phyloP scores from a whole-genome alignment of 2,797 vertebrate genomes.

The Tragopan temminckii region DNA sequence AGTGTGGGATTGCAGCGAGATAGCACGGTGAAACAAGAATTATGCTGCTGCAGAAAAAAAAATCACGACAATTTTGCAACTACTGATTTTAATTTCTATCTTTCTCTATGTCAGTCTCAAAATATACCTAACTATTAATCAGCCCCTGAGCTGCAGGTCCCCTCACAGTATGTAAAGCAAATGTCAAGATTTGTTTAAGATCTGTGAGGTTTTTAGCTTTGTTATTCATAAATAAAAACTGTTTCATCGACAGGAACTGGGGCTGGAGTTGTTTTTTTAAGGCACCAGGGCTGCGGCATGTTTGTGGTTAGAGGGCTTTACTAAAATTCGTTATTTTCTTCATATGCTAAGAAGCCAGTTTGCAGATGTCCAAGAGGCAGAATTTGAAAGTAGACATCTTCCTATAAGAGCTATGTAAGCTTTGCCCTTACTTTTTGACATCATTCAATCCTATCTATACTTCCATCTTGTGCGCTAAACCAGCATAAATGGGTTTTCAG shows the following conservation, averaged over 20 bases:
- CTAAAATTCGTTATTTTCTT: neutral
- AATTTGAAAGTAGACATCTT: neutral
- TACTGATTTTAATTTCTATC: neutral
- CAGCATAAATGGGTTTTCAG: neutral
- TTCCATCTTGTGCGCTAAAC: neutral
- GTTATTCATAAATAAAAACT: neutral
- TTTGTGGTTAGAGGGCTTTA: neutral
- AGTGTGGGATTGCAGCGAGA: neutral
- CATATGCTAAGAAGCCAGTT: neutral
- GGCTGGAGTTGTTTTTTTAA: neutral
- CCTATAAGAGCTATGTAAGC: neutral
- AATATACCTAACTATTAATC: neutral
- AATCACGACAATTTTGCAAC: neutral
- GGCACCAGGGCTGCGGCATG: neutral
- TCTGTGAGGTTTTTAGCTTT: neutral
- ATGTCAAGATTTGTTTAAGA: neutral
- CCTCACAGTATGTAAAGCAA: neutral
- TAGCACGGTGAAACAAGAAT: neutral
- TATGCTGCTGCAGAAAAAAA: neutral
- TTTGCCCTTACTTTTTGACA: neutral
- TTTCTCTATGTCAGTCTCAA: neutral
- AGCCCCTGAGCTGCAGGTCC: neutral
- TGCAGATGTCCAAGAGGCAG: neutral
- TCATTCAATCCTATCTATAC: neutral
- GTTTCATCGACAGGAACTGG: neutral